Evolutionary conservation across 2,797 vertebrate genomes (phyloP).

Genomic region (Parotocinclus haroldoi): DNA sequence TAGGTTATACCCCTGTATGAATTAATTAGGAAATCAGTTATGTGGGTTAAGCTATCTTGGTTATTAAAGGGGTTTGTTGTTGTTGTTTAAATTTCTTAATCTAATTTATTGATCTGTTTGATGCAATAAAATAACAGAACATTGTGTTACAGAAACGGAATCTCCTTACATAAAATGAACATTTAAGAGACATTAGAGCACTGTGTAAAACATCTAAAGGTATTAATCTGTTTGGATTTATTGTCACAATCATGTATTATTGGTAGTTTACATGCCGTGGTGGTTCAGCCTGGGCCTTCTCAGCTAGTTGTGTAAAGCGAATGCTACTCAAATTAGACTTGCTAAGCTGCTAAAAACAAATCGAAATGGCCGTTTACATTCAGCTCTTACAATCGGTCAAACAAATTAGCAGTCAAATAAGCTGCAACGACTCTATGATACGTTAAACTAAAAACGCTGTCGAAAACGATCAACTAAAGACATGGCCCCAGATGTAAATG

Average conservation of each 20-base stretch:
- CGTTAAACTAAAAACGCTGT: slow-evolving; percentile 71
- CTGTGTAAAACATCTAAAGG: slow-evolving; percentile 6
- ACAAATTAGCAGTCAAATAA: slow-evolving; percentile 95
- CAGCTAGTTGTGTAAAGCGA: slow-evolving; percentile 42
- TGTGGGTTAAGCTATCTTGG: not conserved
- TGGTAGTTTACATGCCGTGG: slow-evolving; percentile 19
- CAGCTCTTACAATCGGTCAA: slow-evolving; percentile 69
- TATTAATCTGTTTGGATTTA: slow-evolving; percentile 3
- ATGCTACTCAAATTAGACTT: slow-evolving; percentile 52
- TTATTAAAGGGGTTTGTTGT: not conserved
- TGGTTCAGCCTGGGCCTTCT: slow-evolving; percentile 22
- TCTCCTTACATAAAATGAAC: not conserved
- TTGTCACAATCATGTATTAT: slow-evolving; percentile 13
- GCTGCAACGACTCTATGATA: slow-evolving; percentile 77
- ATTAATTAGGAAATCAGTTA: not conserved
- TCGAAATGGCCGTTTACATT: slow-evolving; percentile 67
- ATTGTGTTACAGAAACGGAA: not conserved
- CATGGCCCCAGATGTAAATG: slow-evolving; percentile 84
- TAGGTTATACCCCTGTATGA: not conserved
- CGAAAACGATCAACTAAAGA: slow-evolving; percentile 67
- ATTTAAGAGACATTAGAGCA: not conserved
- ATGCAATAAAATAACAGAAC: not conserved
- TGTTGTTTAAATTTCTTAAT: too few species aligned
- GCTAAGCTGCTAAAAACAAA: slow-evolving; percentile 61
- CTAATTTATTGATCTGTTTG: not conserved